Base-by-base conservation (phyloP, 2,113 vertebrate genomes). In the zebrafish (Danio rerio) region DNA sequence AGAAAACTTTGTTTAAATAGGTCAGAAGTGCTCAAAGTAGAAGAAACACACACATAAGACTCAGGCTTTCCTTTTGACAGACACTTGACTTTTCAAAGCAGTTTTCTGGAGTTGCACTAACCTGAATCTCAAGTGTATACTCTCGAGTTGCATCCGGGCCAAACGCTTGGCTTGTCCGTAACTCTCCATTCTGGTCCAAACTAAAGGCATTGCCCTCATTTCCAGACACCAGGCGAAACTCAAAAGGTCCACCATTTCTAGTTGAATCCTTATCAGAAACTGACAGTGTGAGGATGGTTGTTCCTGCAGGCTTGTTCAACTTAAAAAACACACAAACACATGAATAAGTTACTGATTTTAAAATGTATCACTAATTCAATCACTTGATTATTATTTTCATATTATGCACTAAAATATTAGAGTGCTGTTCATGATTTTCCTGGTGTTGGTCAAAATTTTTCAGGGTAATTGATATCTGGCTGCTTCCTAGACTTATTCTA, bases 231-330 rank as follows among this genome's bases (percentile, higher is more conserved):
- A 99, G 94, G 81, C 92, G 90, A 88, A 99, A 97, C 50, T 94
- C 92, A 88, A 97, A 99, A 66, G 98, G 98, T 9, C 96, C 94
- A 5, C 97, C 97, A 52, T 99, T 98, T 89, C 95, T 95, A 72
- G 95, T 91, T 45, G 97, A 96, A 88, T 99, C 98, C 87, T 94
- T 95, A 91, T 99, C 98, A 20, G 94, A 96, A 87, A 98, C 94
- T 78, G 95, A 94, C 87, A 99, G 92, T 89, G 94, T 95, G 86
- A 98, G 90, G 90, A 99, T 93, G 83, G 93, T 95, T 87, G 94
- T 95, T 81, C 96, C 96, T 62, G 95, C 92, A 6, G 95, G 95
- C 88, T 97, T 97, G 90, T 97, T 98, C 86, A 97, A 94, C 98
- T 99, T 52, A 1, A 53, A 2, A 7, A 88, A 69, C 73, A 52